These are phyloP conservation scores for Mesorhabditis spiculigera DNA, from an alignment of 2,888 invertebrate species.

Conservation along the genomic window DNA sequence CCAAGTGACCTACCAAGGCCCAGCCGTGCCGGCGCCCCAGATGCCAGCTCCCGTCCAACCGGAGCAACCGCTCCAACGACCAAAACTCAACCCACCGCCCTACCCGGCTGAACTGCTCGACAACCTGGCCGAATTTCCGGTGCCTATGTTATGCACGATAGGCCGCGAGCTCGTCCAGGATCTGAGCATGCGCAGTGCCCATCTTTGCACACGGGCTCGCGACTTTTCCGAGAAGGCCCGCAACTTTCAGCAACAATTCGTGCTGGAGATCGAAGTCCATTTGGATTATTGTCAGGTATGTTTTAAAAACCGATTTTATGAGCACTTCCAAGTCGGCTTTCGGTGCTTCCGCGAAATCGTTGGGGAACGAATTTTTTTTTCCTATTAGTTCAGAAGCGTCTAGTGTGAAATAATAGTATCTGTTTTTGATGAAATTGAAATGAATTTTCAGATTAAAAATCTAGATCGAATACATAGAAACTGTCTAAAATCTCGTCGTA, in stretches of 20 bases:
- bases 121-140: constrained; percentile 22
- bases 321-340: neutral
- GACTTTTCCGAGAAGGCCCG: neutral
- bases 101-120: constrained; percentile 19
- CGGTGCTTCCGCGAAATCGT: no score
- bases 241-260: neutral
- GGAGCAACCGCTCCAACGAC: no score
- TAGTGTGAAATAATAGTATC: no score
- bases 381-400: no score
- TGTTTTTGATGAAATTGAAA: no score
- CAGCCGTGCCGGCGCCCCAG: neutral
- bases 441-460: no score
- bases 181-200: constrained; percentile 13
- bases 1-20: no score
- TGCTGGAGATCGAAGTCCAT: neutral
- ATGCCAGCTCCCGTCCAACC: neutral
- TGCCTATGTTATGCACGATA: constrained; percentile 24
- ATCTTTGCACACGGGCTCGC: neutral
- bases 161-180: constrained; percentile 33
- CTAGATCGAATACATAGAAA: no score
- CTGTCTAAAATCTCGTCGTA: no score
- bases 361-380: no score
- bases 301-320: neutral
- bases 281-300: no score
- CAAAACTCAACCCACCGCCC: constrained; percentile 8